Base-by-base conservation (phyloP, 2,113 vertebrate genomes). In the Rhea americana region DNA sequence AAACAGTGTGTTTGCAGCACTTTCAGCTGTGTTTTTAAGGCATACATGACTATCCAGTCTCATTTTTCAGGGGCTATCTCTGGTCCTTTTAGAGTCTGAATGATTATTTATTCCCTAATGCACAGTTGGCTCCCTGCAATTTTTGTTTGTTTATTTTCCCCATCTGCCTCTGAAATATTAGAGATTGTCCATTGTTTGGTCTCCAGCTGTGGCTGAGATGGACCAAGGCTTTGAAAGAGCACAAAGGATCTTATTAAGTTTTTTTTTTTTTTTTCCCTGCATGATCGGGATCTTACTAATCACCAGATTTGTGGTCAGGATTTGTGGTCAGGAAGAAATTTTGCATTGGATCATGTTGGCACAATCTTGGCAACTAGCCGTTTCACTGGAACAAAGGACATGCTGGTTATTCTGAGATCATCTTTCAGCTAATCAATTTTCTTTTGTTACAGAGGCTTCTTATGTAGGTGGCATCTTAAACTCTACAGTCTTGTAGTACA, bases 371-470 rank as follows among this genome's bases (percentile, higher is more conserved):
- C 63, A 80, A 45, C 11, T 93, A 89, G 59, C 30, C 63, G 58
- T 91, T 94, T 87, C 13, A 16, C 11, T 85, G 39, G 39, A 65
- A 73, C 43, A 91, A 91, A 87, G 82, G 26, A 51, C 86, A 25
- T 26, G 25, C 70, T 87, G 59, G 68, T 93, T 95, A 80, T 93
- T 95, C 85, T 93, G 82, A 95, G 72, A 41, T 93, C 68, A 95
- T 88, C 37, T 37, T 48, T 41, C 47, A 81, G 16, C 30, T 77
- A 85, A 71, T 66, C 7, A 22, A 39, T 88, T 83, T 82, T 26
- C 6, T 94, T 50, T 91, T 82, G 20, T 48, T 90, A 74, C 11
- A 47, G 61, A 15, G 21, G 14, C 8, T 74, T 88, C 82, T 90
- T 94, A 35, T 89, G 35, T 76, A 87, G n/a, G 16, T 76, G 35